Percentiles rank a stretch among this genome's conserved stretches.
These are phyloP conservation scores for Speoplatyrhinus poulsoni DNA, from an alignment of 2,113 vertebrate species.

Conservation along the genomic window DNA sequence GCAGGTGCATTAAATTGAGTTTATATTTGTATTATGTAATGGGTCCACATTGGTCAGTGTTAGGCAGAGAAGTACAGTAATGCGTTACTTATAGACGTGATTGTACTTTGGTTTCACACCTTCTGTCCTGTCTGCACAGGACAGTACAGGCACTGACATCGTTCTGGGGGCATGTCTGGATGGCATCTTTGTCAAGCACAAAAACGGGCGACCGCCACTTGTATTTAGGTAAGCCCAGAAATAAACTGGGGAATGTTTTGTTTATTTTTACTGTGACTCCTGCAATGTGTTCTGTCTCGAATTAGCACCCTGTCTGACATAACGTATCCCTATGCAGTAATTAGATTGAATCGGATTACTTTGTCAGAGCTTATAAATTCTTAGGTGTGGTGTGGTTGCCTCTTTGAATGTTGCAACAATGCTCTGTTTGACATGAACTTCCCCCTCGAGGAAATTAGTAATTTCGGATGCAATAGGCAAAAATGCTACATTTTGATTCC, in stretches of 20 bases:
- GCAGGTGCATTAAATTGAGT: too few species aligned
- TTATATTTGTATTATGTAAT: background rate
- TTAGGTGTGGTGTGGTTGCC: slow-evolving; percentile 12
- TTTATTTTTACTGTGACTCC: background rate
- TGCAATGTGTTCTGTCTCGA: background rate
- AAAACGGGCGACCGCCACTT: slow-evolving; percentile 86
- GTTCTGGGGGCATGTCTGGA: slow-evolving; percentile 91
- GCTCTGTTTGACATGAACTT: slow-evolving; percentile 4
- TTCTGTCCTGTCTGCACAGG: slow-evolving; percentile 69
- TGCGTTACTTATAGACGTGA: background rate
- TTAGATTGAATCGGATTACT: slow-evolving; percentile 12
- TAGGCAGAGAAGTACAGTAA: background rate
- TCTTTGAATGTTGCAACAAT: slow-evolving; percentile 11
- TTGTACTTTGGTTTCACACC: background rate
- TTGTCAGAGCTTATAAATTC: slow-evolving; percentile 10
- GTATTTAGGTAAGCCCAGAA: slow-evolving; percentile 84
- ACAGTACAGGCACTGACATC: slow-evolving; percentile 91
- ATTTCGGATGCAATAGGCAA: slow-evolving; percentile 9
- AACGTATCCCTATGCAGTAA: slow-evolving; percentile 16
- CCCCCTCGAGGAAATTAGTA: slow-evolving; percentile 35
- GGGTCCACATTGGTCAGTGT: background rate
- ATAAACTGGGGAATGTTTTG: background rate
- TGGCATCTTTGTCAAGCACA: slow-evolving; percentile 95
- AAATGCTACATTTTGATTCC: background rate
- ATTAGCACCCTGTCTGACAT: slow-evolving; percentile 7